A percentile compares a stretch with the other conserved stretches of the same genome.
phyloP scores from a whole-genome alignment of 2,888 invertebrate genomes.

The Tetranychus truncatus region DNA sequence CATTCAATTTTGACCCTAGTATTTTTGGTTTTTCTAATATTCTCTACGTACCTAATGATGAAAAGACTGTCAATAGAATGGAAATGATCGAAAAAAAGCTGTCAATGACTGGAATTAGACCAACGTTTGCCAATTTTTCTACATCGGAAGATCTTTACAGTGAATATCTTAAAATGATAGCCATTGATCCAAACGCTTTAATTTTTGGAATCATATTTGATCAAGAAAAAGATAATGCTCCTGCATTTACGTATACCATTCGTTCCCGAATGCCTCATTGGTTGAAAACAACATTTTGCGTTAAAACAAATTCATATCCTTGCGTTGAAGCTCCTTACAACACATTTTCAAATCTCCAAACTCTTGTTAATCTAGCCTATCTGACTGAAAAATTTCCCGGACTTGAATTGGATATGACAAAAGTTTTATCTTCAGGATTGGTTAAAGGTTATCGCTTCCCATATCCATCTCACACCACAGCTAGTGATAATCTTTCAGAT shows the following conservation, averaged over 20 bases:
- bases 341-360: background rate
- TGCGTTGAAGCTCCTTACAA: background rate
- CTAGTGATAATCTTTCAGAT: background rate
- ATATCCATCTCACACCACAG: slow-evolving; percentile 6
- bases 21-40: background rate
- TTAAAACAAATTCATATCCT: background rate
- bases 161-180: background rate
- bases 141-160: background rate
- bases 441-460: background rate
- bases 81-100: background rate
- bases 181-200: background rate
- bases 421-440: background rate
- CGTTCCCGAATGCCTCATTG: background rate
- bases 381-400: background rate
- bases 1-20: background rate
- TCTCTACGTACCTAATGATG: background rate
- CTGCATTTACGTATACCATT: background rate
- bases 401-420: background rate
- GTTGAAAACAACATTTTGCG: background rate
- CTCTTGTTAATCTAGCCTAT: slow-evolving; percentile 5
- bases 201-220: background rate
- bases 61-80: background rate
- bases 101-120: background rate
- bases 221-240: background rate
- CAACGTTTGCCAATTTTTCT: background rate